Evolutionary conservation across 2,888 invertebrate genomes (phyloP), one percentile per base, ranked within the genome.

Genomic region (Galeopsomyia nigrocyanea): DNA sequence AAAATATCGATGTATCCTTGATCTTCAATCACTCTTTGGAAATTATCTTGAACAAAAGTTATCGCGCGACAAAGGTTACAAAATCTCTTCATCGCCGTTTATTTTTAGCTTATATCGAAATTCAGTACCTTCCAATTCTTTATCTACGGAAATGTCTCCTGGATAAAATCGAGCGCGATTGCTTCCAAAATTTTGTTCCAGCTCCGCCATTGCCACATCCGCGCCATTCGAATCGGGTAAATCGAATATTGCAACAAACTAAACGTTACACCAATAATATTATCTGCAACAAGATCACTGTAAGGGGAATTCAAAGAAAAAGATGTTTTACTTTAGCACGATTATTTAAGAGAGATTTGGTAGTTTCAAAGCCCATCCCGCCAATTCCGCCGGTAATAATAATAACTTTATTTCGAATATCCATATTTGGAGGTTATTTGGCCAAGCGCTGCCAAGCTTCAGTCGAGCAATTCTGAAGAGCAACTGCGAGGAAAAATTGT

Each of bases 341-440:
- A 71, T 88, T 87, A 65, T 84, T 82, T 7, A 90, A 80, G 31
- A 88, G 86, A 68, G 86, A 87, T 6, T 86, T 85, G 1, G 87
- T 87, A 68, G 87, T 88, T 69, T 84, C 84, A 39, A 84, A 84
- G 0, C 90, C 90, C 63, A 90, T 89, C 0, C 90, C 90, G 17
- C 84, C 83, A 0, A 89, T 89, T 21, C 88, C 90, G 0, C 90
- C 90, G 0, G 90, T 90, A 17, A 90, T 75, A 10, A 81, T 67
- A 7, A 71, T 78, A 51, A 74, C 76, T 74, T 82, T 81, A 16
- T 70, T 76, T 31, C 77, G 70, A 31, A 81, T 78, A 19, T 70
- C 58, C 79, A 80, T 80, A 14, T 46, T 72, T 46, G 47, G 53
- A 1, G 53, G 7, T 31, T 31, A 31, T 5, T 31, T 10, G 7